phyloP scores from a whole-genome alignment of 2,888 invertebrate species.

The Notocelia uddmanniana region DNA sequence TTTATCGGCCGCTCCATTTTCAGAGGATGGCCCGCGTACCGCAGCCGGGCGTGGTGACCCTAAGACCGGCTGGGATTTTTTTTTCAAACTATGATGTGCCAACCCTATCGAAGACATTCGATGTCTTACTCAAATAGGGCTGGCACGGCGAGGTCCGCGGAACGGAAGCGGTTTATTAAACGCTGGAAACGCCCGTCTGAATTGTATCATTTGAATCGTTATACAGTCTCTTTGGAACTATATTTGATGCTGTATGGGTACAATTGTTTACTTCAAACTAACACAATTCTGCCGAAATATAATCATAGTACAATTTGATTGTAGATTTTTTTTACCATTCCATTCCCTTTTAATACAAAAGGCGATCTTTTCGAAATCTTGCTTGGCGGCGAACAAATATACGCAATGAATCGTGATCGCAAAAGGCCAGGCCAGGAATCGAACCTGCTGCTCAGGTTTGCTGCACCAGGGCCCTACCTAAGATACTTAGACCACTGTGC shows the following conservation, averaged over 20 bases:
- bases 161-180: slow-evolving; percentile 3
- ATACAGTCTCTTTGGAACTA: not conserved
- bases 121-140: not conserved
- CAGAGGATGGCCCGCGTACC: slow-evolving; percentile 73
- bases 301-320: too few species aligned
- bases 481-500: too few species aligned
- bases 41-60: slow-evolving; percentile 62
- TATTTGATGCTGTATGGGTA: not conserved
- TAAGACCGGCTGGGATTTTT: not conserved
- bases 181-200: slow-evolving; percentile 4
- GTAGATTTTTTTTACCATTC: too few species aligned
- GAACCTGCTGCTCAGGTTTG: too few species aligned
- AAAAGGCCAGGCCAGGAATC: too few species aligned
- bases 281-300: not conserved
- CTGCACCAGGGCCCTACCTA: too few species aligned
- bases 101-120: slow-evolving; percentile 1
- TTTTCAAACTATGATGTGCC: not conserved
- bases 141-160: not conserved
- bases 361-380: too few species aligned
- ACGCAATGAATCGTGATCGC: too few species aligned
- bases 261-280: not conserved
- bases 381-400: too few species aligned
- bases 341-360: too few species aligned
- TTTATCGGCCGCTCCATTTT: slow-evolving; percentile 86
- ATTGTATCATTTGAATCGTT: not conserved